A percentile compares a stretch with the other conserved stretches of the same genome.
Evolutionary conservation across 2,797 vertebrate species (phyloP).

Genomic region (Catamblyrhynchus diadema): DNA sequence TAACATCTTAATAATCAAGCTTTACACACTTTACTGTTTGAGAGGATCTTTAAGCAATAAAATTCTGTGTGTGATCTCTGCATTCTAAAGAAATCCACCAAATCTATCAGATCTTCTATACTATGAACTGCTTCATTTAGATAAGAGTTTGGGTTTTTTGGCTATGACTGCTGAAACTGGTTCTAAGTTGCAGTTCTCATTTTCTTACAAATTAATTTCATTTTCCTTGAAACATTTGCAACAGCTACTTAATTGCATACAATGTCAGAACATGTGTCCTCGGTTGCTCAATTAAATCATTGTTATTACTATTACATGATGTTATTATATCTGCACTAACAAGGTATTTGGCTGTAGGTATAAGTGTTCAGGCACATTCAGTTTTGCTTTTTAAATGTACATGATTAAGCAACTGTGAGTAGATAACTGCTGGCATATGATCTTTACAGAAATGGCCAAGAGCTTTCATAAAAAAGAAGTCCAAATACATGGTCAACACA

Average conservation of each 20-base stretch:
- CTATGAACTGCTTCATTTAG: neutral
- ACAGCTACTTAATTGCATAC: neutral
- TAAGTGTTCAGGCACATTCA: neutral
- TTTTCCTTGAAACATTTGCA: neutral
- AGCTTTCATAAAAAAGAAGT: neutral
- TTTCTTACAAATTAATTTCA: neutral
- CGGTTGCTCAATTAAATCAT: neutral
- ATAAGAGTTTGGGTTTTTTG: fast-evolving
- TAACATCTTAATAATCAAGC: neutral
- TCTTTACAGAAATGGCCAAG: neutral
- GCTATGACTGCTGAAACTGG: neutral
- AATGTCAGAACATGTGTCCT: neutral
- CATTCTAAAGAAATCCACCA: neutral
- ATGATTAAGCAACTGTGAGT: neutral
- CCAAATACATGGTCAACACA: neutral
- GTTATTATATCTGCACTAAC: neutral
- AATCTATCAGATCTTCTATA: neutral
- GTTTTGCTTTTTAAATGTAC: neutral
- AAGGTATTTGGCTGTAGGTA: neutral
- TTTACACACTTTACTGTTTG: neutral
- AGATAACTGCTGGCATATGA: neutral
- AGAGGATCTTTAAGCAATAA: neutral
- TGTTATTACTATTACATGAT: neutral
- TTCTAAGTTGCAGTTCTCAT: neutral
- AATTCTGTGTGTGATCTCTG: neutral